Evolutionary conservation across 2,797 vertebrate genomes (phyloP).

Genomic region (Buphagus erythrorhynchus): DNA sequence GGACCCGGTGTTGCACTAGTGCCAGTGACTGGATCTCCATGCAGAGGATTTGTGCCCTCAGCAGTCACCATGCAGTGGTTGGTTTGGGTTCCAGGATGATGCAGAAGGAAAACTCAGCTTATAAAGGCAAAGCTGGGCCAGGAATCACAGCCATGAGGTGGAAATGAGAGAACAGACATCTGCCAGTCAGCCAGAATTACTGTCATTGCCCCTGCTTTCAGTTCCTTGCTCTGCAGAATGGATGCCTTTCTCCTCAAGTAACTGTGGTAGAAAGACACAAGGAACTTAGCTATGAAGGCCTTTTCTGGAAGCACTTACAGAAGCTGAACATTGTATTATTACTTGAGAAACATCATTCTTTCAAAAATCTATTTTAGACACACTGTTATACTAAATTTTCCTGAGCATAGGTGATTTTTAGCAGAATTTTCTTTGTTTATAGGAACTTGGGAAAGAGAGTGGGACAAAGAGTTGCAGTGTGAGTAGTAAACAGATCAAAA

Average conservation of each 20-base stretch:
- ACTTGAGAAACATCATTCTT: neutral
- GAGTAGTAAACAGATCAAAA: neutral
- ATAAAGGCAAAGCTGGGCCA: neutral
- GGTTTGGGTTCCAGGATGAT: neutral
- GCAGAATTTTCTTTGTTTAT: neutral
- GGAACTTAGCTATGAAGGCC: neutral
- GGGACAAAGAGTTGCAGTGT: neutral
- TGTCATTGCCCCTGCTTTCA: neutral
- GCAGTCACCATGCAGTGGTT: rapidly evolving
- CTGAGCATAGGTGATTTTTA: neutral
- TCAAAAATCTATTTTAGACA: neutral
- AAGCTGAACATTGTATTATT: neutral
- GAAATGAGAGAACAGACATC: neutral
- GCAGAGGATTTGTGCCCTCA: neutral
- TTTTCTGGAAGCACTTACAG: neutral
- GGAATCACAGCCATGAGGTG: neutral
- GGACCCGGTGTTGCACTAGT: rapidly evolving
- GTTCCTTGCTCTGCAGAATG: neutral
- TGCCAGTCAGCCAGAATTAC: neutral
- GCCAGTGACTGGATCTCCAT: neutral
- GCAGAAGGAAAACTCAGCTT: neutral
- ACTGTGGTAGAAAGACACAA: neutral
- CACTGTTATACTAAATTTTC: neutral
- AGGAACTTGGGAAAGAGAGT: neutral
- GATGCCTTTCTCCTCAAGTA: neutral